Evolutionary conservation across 2,113 vertebrate species (phyloP), one percentile per base, ranked within the genome.

Genomic region (Carettochelys insculpta): DNA sequence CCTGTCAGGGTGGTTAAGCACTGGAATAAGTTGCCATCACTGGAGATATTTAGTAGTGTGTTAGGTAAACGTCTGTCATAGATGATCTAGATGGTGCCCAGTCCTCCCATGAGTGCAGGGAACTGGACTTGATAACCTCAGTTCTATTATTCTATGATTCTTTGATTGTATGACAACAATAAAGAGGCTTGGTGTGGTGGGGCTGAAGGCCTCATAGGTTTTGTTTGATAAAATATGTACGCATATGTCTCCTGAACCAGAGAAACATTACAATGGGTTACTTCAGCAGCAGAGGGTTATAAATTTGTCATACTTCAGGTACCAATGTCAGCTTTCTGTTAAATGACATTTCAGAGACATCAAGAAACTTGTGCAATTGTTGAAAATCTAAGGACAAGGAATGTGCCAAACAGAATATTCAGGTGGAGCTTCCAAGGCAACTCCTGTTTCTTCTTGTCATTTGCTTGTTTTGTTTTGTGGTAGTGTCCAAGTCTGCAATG

Each of bases 241-340:
- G 2, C 48, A 22, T 11, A 27, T 0, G 0, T 80, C 19, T 75
- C 12, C 1, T 20, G 29, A 47, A 4, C 73, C 52, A 50, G 3
- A 38, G 6, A 17, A 83, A 10, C 14, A 61, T 16, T 61, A 61
- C 14, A n/a, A 4, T 17, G 31, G 0, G 25, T 3, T 25, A 50
- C 1, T 17, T 89, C 43, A 78, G 56, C 2, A 45, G 73, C 12
- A 83, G 41, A 41, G 0, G 75, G 77, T 84, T 50, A n/a, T 61
- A 29, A 61, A 34, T 61, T 61, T 61, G 31, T 85, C 2, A 1
- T 17, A 75, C 4, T 89, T 54, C n/a, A 11, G 65, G 68, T 22
- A 48, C 0, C 17, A 19, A 84, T 71, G 29, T 41, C 17, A 52
- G 48, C 45, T 1, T 31, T 50, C 6, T 71, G 17, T 22, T 50